These are phyloP conservation scores for Eptesicus fuscus DNA, from an alignment of 2,113 vertebrate species.

Conservation along the genomic window DNA sequence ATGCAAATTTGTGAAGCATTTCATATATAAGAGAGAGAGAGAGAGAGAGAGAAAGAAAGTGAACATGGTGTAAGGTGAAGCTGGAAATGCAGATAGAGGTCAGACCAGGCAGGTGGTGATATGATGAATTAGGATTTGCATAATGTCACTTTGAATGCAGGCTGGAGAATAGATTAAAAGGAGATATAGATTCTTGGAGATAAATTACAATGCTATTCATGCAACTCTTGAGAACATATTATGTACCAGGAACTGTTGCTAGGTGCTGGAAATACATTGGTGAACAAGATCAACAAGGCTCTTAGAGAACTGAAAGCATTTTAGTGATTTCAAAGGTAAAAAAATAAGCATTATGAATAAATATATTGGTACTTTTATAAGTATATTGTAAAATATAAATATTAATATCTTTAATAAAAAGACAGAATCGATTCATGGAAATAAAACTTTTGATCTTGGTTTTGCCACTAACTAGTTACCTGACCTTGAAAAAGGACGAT, in stretches of 20 bases:
- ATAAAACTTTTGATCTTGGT: not conserved
- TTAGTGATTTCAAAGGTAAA: not conserved
- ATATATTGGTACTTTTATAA: not conserved
- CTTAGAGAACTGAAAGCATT: not conserved
- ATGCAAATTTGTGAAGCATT: too few species aligned
- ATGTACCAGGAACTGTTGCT: not conserved
- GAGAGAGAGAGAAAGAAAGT: not conserved
- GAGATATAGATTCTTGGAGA: not conserved
- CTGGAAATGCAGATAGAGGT: not conserved
- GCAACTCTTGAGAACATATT: not conserved
- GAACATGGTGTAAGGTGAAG: not conserved
- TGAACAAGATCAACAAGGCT: not conserved
- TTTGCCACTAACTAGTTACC: not conserved
- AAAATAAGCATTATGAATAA: not conserved
- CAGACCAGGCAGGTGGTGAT: not conserved
- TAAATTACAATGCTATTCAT: not conserved
- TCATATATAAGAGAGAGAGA: too few species aligned
- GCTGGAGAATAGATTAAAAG: not conserved
- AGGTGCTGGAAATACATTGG: not conserved
- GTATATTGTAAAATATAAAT: conserved; percentile 7
- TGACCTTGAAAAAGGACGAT: not conserved
- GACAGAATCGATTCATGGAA: not conserved
- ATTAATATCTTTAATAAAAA: conserved; percentile 1
- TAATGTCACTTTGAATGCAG: not conserved
- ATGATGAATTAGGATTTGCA: not conserved